Percentiles rank a stretch among this genome's conserved stretches.
These are phyloP conservation scores for Mus spicilegus DNA, from an alignment of 2,113 vertebrate genomes.

Conservation along the genomic window DNA sequence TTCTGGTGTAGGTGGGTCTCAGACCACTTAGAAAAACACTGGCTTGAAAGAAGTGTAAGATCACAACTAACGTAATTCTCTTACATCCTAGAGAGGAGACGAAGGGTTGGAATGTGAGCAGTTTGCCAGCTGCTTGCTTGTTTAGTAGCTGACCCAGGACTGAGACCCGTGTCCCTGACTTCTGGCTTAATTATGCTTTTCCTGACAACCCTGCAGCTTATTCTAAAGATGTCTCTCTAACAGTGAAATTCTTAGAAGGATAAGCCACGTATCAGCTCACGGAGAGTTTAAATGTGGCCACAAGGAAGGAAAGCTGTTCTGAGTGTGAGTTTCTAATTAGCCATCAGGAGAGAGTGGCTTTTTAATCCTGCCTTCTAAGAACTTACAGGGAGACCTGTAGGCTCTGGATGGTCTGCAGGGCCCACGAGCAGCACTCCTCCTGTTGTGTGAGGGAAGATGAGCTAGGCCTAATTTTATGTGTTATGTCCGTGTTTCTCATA, in stretches of 20 bases:
- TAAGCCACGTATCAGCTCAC: not conserved
- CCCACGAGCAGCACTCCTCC: not conserved
- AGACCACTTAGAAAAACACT: not conserved
- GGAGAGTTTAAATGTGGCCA: not conserved
- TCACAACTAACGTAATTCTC: not conserved
- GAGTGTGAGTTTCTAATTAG: not conserved
- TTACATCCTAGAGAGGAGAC: constrained; percentile 16
- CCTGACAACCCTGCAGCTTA: not conserved
- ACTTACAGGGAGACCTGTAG: not conserved
- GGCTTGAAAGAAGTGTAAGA: not conserved
- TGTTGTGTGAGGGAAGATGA: constrained; percentile 39
- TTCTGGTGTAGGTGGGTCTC: not conserved
- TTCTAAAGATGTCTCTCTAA: not conserved
- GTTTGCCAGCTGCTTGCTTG: not conserved
- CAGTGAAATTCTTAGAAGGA: constrained; percentile 22
- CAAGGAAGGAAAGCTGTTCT: not conserved
- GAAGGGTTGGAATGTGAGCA: not conserved
- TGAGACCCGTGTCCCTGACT: not conserved
- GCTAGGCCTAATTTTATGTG: constrained; percentile 45
- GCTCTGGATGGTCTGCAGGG: not conserved
- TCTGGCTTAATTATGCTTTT: not conserved
- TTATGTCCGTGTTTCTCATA: constrained; percentile 59
- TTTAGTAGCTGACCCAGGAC: not conserved
- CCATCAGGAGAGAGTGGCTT: not conserved
- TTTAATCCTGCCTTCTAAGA: not conserved